A percentile compares a stretch with the other conserved stretches of the same genome.
Evolutionary conservation across 92 coral and sea anemone species (phyloP).

Genomic region (Bergia puertoricense): DNA sequence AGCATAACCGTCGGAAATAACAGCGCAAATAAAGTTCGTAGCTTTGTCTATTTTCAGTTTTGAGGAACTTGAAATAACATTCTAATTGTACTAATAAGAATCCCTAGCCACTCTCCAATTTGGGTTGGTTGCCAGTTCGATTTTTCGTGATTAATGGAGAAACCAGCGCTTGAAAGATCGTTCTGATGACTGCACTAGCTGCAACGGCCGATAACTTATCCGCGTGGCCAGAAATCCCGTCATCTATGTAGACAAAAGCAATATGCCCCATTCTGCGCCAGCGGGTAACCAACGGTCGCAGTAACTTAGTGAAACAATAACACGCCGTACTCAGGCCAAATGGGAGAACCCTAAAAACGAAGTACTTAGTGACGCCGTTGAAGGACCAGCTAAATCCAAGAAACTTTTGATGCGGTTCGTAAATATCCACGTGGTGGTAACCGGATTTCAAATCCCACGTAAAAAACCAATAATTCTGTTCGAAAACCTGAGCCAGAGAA

Average conservation of each 20-base stretch:
- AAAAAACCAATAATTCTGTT: constrained; percentile 32
- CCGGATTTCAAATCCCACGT: constrained; percentile 49
- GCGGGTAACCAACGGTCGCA: constrained; percentile 41
- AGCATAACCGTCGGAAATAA: neutral
- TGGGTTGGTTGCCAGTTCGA: constrained; percentile 52
- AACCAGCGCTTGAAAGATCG: constrained; percentile 33
- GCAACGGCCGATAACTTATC: constrained; percentile 40
- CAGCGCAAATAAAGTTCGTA: neutral
- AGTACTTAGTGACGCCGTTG: constrained; percentile 21
- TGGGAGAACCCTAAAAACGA: constrained; percentile 52
- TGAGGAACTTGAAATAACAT: constrained; percentile 47
- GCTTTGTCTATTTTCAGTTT: constrained; percentile 13
- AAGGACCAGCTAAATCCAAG: constrained; percentile 51
- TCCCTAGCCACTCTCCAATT: constrained; percentile 52
- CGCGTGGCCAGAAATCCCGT: constrained; percentile 46
- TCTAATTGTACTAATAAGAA: constrained; percentile 39
- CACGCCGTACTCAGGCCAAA: constrained; percentile 51
- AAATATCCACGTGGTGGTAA: constrained; percentile 51
- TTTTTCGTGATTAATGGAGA: constrained; percentile 42
- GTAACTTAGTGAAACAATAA: constrained; percentile 25
- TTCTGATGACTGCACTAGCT: constrained; percentile 32
- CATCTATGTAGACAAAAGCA: constrained; percentile 48
- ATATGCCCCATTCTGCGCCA: constrained; percentile 52
- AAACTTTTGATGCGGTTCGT: constrained; percentile 45
- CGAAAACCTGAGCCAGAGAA: constrained; percentile 34